Base-by-base conservation (phyloP, 64 coral and sea anemone genomes). In the Montipora sp. region DNA sequence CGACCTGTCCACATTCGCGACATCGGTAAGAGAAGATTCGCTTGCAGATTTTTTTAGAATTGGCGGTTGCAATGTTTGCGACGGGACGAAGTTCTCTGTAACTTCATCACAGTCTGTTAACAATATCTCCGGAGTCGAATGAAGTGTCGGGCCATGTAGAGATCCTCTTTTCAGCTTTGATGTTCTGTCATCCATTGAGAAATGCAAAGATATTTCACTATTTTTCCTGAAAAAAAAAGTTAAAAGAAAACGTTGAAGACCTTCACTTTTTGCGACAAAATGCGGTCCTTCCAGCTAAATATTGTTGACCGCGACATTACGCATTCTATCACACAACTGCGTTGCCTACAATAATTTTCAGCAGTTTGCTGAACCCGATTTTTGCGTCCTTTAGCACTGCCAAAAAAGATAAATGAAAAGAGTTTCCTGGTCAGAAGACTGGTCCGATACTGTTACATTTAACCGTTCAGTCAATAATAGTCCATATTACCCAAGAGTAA, bases 191-290 rank as follows among this genome's bases (percentile, higher is more conserved):
- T 85, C 82, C 8, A 47, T 45, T 1, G 82, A 85, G 46, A 85
- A 85, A 71, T 85, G 82, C 71, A 85, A 20, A 22, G 82, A 85
- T 85, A 85, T 85, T 48, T 85, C 82, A 23, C 82, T 85, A 63
- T 85, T 85, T 72, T 85, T 85, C 63, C 82, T 85, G n/a, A 48
- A 70, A 71, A 14, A 12, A 19, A 70, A 16, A 85, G n/a, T 22
- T 2, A 50, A 19, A 71, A 48, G 27, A 2, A 75, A 43, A 46
- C 5, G 2, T 5, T 12, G 3, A 15, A 66, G 10, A 66, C 61
- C 12, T 66, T 55, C 51, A 55, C 51, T 55, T 55, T 10, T 55
- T 55, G 10, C 51, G 5, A 10, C 51, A n/a, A n/a, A n/a, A 55
- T 10, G 10, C 6, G 51, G 51, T 36, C 36, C 1, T 36, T 36